These are phyloP conservation scores for Chymomyza caudatula DNA, from an alignment of 2,888 invertebrate species.

Conservation along the genomic window DNA sequence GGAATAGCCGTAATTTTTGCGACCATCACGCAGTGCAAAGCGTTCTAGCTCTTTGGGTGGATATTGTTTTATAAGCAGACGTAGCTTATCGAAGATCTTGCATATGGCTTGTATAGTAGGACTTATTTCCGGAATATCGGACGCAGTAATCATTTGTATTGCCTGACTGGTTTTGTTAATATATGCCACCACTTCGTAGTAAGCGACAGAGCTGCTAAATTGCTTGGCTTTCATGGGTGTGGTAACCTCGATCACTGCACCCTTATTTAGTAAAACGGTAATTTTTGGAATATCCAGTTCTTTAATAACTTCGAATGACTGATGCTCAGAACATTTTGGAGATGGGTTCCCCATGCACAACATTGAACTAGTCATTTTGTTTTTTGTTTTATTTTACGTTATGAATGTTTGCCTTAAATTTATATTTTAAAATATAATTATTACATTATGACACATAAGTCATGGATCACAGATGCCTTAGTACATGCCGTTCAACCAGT, in stretches of 20 bases:
- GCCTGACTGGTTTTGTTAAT: conserved; percentile 91
- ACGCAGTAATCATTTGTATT: conserved; percentile 86
- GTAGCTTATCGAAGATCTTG: conserved; percentile 85
- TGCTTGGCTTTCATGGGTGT: neutral
- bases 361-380: too few species aligned
- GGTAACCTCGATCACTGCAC: neutral
- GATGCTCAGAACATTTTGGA: too few species aligned
- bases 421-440: too few species aligned
- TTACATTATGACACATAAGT: too few species aligned
- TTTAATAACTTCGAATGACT: too few species aligned
- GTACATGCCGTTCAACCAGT: too few species aligned
- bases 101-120: conserved; percentile 81
- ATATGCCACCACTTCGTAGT: conserved; percentile 90
- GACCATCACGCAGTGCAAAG: conserved; percentile 81
- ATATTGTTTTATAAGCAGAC: conserved; percentile 86
- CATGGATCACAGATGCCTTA: too few species aligned
- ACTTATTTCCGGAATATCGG: conserved; percentile 81
- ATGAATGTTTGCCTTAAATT: too few species aligned
- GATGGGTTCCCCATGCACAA: too few species aligned
- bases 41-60: conserved; percentile 81
- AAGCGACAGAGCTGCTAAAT: conserved; percentile 90
- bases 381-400: too few species aligned
- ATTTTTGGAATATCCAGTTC: too few species aligned
- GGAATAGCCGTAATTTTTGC: conserved; percentile 94
- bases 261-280: neutral